Percentiles rank a stretch among this genome's conserved stretches.
Evolutionary conservation across 2,888 invertebrate species (phyloP).

Genomic region (Slavum lentiscoides): DNA sequence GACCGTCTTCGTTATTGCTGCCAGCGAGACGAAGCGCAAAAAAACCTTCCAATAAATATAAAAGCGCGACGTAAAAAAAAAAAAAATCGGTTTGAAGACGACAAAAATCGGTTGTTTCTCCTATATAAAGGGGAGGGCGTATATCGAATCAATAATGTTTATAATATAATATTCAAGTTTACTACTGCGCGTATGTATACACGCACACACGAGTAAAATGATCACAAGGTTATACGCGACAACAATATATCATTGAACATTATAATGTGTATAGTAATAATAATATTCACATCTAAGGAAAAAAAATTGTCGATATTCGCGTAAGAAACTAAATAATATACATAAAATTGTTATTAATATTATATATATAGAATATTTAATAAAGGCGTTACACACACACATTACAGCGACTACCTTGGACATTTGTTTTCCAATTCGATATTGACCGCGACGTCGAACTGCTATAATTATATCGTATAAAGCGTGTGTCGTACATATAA

Average conservation of each 20-base stretch:
- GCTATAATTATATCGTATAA: too few relatives aligned
- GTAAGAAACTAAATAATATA: neutral
- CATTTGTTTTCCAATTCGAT: neutral
- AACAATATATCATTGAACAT: neutral
- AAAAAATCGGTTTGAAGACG: neutral
- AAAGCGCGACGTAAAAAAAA: neutral
- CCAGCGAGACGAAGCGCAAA: neutral
- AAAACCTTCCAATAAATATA: slow-evolving; percentile 20
- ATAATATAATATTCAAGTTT: neutral
- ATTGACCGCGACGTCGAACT: neutral
- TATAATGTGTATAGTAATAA: neutral
- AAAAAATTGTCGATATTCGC: neutral
- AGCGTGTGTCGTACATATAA: too few relatives aligned
- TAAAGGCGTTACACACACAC: neutral
- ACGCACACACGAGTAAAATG: neutral
- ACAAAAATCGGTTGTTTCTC: neutral
- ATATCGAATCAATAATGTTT: slow-evolving; percentile 2
- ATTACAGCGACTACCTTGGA: neutral
- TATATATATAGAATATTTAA: neutral
- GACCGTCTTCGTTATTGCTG: slow-evolving; percentile 3
- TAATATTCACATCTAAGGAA: neutral
- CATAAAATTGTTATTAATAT: neutral
- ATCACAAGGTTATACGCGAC: neutral
- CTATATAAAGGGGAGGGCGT: neutral
- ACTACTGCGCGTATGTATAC: too few relatives aligned